Percentiles rank a stretch among this genome's conserved stretches.
These are phyloP conservation scores for Lutjanus erythropterus DNA, from an alignment of 2,113 vertebrate species.

Conservation along the genomic window DNA sequence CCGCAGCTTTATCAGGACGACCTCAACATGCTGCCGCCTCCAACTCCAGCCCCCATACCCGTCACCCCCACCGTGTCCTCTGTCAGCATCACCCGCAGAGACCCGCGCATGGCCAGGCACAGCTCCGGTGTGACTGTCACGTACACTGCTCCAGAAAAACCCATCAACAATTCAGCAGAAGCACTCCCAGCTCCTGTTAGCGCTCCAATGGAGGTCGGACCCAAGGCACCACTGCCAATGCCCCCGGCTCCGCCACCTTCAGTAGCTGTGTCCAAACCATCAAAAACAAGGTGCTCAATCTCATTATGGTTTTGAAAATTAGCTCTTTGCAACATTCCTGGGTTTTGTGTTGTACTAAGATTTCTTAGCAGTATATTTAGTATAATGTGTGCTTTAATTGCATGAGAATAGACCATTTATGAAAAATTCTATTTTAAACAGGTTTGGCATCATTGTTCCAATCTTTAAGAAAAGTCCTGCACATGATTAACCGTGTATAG, in stretches of 20 bases:
- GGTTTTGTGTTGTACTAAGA: background rate
- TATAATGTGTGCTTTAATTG: background rate
- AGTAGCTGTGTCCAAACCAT: constrained; percentile 84
- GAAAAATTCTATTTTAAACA: background rate
- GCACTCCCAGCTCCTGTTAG: constrained; percentile 43
- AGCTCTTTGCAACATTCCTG: background rate
- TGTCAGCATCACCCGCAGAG: constrained; percentile 92
- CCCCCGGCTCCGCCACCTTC: constrained; percentile 80
- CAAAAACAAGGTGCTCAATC: constrained; percentile 86
- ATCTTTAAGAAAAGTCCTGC: background rate
- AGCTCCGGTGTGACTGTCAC: constrained; percentile 49
- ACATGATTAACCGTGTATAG: background rate
- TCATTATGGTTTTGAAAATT: background rate
- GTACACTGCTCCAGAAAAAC: constrained; percentile 57
- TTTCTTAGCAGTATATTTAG: background rate
- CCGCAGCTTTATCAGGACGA: constrained; percentile 72
- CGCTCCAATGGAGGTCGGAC: constrained; percentile 58
- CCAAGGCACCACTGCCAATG: constrained; percentile 76
- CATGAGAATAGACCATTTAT: background rate
- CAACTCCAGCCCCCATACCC: constrained; percentile 33
- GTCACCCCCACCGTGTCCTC: constrained; percentile 83
- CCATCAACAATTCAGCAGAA: constrained; percentile 34
- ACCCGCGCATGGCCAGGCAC: constrained; percentile 91
- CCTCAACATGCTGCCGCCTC: constrained; percentile 39
- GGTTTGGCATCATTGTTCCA: background rate